A percentile compares a stretch with the other conserved stretches of the same genome.
These are phyloP conservation scores for Diorhabda sublineata DNA, from an alignment of 1,140 invertebrate species.

Conservation along the genomic window DNA sequence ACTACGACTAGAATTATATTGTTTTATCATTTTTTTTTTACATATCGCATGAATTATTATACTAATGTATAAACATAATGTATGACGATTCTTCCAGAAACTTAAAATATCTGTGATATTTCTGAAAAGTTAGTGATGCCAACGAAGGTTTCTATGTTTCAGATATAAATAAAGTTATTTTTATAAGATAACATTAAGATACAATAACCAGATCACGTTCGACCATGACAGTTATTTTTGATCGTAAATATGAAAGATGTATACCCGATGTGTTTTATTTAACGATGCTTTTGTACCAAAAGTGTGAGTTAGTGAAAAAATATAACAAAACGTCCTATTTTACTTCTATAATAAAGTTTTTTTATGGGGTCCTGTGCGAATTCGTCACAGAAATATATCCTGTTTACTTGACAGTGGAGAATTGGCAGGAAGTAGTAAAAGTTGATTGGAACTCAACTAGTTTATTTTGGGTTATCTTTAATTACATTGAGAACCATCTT, in stretches of 20 bases:
- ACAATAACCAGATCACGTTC: not conserved
- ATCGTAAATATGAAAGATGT: constrained; percentile 1
- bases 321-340: not conserved
- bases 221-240: not conserved
- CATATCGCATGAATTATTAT: no score
- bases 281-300: not conserved
- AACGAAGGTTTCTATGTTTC: no score
- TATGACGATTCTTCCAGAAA: no score
- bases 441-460: not conserved
- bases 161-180: no score
- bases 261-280: not conserved
- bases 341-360: not conserved
- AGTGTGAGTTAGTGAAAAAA: not conserved
- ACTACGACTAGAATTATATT: no score
- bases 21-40: no score
- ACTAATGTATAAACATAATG: no score
- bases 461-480: no score
- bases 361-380: not conserved
- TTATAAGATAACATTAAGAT: not conserved
- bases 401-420: not conserved
- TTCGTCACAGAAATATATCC: not conserved
- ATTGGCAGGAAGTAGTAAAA: not conserved
- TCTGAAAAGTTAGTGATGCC: no score
- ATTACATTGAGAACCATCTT: no score
- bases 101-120: no score